Evolutionary conservation across 1,140 invertebrate species (phyloP).

Genomic region (Papilio aristodemus): DNA sequence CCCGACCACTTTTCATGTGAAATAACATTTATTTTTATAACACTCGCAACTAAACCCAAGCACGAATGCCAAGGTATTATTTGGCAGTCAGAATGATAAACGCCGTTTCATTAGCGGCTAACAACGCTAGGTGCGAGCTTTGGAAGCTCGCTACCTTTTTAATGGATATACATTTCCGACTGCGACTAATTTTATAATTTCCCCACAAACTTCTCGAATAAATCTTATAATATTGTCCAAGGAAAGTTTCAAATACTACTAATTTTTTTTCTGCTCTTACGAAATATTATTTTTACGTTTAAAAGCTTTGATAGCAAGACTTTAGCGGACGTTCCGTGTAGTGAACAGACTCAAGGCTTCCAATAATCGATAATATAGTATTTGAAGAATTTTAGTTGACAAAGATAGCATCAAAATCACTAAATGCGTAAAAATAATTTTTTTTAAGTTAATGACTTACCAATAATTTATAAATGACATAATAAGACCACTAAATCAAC

Average conservation of each 20-base stretch:
- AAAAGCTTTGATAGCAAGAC: too few species aligned
- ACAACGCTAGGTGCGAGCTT: constrained; percentile 46
- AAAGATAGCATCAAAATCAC: too few species aligned
- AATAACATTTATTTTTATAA: constrained; percentile 16
- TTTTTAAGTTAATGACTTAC: too few species aligned
- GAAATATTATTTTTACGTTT: neutral
- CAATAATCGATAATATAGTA: too few species aligned
- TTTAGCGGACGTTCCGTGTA: too few species aligned
- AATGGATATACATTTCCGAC: constrained; percentile 40
- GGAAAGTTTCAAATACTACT: neutral
- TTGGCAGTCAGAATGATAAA: constrained; percentile 64
- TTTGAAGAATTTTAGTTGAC: too few species aligned
- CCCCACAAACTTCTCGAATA: neutral
- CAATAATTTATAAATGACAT: too few species aligned
- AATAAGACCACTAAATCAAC: too few species aligned
- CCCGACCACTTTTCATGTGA: constrained; percentile 14
- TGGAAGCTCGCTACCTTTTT: constrained; percentile 49
- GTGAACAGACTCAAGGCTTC: too few species aligned
- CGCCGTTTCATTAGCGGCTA: constrained; percentile 58
- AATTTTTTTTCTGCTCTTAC: neutral
- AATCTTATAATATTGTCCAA: constrained; percentile 10
- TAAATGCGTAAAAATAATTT: too few species aligned
- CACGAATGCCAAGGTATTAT: constrained; percentile 53
- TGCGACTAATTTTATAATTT: constrained; percentile 22
- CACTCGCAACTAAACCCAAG: constrained; percentile 33